Evolutionary conservation across 2,797 vertebrate species (phyloP), one percentile per base, ranked within the genome.

Genomic region (Acanthurus tractus): DNA sequence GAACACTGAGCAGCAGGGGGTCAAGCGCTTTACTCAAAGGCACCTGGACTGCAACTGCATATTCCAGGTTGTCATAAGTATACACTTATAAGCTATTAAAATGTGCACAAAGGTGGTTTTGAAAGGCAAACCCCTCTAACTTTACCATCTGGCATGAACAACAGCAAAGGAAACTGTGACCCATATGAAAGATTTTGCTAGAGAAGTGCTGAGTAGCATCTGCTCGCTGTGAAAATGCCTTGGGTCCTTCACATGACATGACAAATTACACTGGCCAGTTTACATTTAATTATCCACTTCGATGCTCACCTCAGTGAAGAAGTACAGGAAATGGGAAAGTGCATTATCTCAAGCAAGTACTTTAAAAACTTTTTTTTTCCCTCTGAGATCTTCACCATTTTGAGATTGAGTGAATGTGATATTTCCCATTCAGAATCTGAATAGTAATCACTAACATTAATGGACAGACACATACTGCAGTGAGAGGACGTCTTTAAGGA

Each of bases 211-310:
- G 94, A 95, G 94, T 92, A 94, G 94, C 94, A 95, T 95, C 94
- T 95, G 94, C 90, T 94, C 55, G n/a, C 91, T 87, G 87, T 83
- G 86, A 92, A 91, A 93, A 89, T 62, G 93, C 92, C 89, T 92
- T 92, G 91, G 94, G 94, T 94, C 92, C 88, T 92, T 92, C 89
- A 85, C 85, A 88, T 92, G 94, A 94, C 93, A 94, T 94, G 93
- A 95, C 93, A 94, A 95, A 95, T 95, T 94, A 94, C 92, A 91
- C 81, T 85, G 87, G 90, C 86, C 89, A 92, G 90, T 94, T 95
- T 94, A 95, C 92, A 93, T 95, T 95, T 95, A 94, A 96, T 95
- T 94, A 95, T 94, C 87, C 89, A 93, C 91, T 90, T 78, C 89
- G 91, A 73, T 89, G 91, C 89, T 84, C 86, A 84, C 82, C 89